Percentiles rank a stretch among this genome's conserved stretches.
phyloP scores from a whole-genome alignment of 2,888 invertebrate species.

The Shargacucullia verbasci region DNA sequence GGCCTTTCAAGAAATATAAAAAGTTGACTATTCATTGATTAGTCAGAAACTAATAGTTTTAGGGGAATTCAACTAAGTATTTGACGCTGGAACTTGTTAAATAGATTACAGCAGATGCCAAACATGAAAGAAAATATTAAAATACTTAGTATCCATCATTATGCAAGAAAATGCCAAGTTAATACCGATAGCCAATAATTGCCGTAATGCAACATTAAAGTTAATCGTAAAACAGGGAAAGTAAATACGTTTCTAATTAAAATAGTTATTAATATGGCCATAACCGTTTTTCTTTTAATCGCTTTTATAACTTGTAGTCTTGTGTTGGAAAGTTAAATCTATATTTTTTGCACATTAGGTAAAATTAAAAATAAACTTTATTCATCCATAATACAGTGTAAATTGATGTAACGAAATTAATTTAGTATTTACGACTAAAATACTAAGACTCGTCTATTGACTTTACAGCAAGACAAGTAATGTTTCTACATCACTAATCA shows the following conservation, averaged over 20 bases:
- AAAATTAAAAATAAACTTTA: constrained; percentile 2
- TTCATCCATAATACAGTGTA: neutral
- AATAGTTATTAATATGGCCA: constrained; percentile 41
- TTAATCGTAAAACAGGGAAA: constrained; percentile 34
- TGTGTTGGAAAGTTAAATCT: constrained; percentile 23
- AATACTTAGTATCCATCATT: too few species aligned
- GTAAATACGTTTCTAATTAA: constrained; percentile 45
- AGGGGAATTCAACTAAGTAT: too few species aligned
- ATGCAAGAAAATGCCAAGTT: too few species aligned
- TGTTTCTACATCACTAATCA: constrained; percentile 40
- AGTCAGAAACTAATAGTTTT: too few species aligned
- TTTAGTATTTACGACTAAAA: constrained; percentile 18
- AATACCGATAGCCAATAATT: constrained; percentile 5
- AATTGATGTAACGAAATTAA: constrained; percentile 3
- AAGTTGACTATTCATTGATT: too few species aligned
- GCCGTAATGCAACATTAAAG: constrained; percentile 14
- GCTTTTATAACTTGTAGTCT: constrained; percentile 23
- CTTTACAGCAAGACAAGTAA: constrained; percentile 17
- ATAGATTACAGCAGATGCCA: too few species aligned
- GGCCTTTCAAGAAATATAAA: too few species aligned
- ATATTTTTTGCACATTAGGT: constrained; percentile 17
- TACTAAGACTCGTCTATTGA: constrained; percentile 2
- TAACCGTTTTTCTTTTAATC: constrained; percentile 34
- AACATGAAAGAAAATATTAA: too few species aligned
- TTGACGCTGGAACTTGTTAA: too few species aligned